Evolutionary conservation across 2,888 invertebrate species (phyloP).

Genomic region (Emmelina monodactyla): DNA sequence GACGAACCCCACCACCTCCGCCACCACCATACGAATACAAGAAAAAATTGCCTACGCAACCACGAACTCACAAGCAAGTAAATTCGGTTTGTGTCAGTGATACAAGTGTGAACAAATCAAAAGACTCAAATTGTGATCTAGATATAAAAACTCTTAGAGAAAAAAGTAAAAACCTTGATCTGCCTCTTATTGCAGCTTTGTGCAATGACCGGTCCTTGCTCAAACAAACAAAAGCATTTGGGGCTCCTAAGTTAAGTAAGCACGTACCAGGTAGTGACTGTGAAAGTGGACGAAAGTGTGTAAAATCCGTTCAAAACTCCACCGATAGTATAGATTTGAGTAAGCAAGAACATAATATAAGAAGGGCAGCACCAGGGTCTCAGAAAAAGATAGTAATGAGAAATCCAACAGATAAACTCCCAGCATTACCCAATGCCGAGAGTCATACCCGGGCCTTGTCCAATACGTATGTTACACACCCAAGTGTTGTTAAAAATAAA

Average conservation of each 20-base stretch:
- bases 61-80: constrained; percentile 34
- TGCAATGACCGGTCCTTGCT: constrained; percentile 91
- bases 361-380: constrained; percentile 73
- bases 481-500: constrained; percentile 46
- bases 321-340: constrained; percentile 55
- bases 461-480: constrained; percentile 74
- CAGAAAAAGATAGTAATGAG: constrained; percentile 59
- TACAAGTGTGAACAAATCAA: constrained; percentile 35
- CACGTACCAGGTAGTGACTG: constrained; percentile 41
- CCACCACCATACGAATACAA: constrained; percentile 61
- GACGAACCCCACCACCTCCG: constrained; percentile 64
- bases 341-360: constrained; percentile 62
- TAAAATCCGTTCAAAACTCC: constrained; percentile 48
- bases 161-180: constrained; percentile 87
- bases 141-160: constrained; percentile 87
- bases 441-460: constrained; percentile 67
- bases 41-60: constrained; percentile 64
- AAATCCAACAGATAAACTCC: constrained; percentile 81
- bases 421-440: constrained; percentile 68
- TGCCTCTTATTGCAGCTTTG: constrained; percentile 91
- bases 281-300: constrained; percentile 52
- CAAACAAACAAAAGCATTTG: constrained; percentile 88
- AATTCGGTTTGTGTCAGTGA: constrained; percentile 32
- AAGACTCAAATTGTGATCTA: constrained; percentile 57
- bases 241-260: constrained; percentile 71